A percentile compares a stretch with the other conserved stretches of the same genome.
These are phyloP conservation scores for Equus quagga DNA, from an alignment of 2,113 vertebrate genomes.

Conservation along the genomic window DNA sequence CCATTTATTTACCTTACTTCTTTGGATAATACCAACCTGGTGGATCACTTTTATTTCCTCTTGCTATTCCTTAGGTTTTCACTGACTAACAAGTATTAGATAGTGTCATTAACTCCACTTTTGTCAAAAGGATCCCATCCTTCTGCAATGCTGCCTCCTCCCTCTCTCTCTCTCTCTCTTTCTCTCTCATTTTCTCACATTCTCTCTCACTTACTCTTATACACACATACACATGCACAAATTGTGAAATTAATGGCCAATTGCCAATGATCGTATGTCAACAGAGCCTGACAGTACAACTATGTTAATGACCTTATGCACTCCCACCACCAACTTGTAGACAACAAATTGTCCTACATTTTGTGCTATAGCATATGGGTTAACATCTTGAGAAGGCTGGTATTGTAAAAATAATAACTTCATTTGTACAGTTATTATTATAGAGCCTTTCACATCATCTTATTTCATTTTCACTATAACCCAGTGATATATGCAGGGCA, in stretches of 20 bases:
- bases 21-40: background rate
- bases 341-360: background rate
- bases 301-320: fast-evolving
- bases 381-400: background rate
- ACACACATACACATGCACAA: background rate
- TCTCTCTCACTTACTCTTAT: background rate
- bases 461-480: background rate
- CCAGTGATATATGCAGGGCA: background rate
- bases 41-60: background rate
- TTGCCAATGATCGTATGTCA: background rate
- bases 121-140: background rate
- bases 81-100: background rate
- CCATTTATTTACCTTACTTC: background rate
- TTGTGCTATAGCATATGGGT: background rate
- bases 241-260: background rate
- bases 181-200: background rate
- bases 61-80: background rate
- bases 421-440: background rate
- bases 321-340: background rate
- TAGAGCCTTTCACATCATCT: background rate
- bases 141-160: background rate
- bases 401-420: background rate
- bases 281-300: background rate
- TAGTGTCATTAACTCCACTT: background rate
- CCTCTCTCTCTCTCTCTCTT: background rate